Evolutionary conservation across 1,140 invertebrate genomes (phyloP), one percentile per base, ranked within the genome.

Genomic region (Marisa cornuarietis): DNA sequence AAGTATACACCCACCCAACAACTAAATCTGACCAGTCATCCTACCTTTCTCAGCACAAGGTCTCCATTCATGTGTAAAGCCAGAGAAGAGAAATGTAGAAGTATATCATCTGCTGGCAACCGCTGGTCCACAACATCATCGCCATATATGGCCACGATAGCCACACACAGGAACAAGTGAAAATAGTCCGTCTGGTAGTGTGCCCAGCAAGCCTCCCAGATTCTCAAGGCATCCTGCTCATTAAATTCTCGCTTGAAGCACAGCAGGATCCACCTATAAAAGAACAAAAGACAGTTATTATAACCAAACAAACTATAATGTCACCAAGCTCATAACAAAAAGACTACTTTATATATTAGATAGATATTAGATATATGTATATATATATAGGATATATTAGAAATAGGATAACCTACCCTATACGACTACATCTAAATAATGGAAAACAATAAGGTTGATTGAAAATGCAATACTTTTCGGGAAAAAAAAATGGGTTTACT

Each of bases 1-100:
- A 52, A 22, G n/a, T n/a, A n/a, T 31, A 9, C 2, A 22, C 62
- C 62, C n/a, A 31, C n/a, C 65, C 65, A 68, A n/a, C 22, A 18
- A 11, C 65, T 14, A 18, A 11, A 58, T 11, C 54, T 58, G 54
- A 18, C 4, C 4, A 58, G 52, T 18, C 31, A 18, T 51, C 79
- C 81, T 87, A 93, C 93, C 91, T 98, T 98, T 82, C 96, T 93
- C 14, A 98, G 91, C 62, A 98, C 96, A 22, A 98, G 90, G 65
- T 95, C 94, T 0, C 96, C 97, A 89, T 98, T 96, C 97, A 99
- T 98, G 88, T 98, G 97, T 95, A 97, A 97, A 42, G 97, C 96
- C 61, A 98, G 92, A 22, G 96, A 97, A 87, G 96, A 97, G 89
- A 99, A 99, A 90, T 98, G 95, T 24, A 98, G 91, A 31, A 98